Evolutionary conservation across 2,113 vertebrate genomes (phyloP), one percentile per base, ranked within the genome.

Genomic region (Pachypanchax playfairii): DNA sequence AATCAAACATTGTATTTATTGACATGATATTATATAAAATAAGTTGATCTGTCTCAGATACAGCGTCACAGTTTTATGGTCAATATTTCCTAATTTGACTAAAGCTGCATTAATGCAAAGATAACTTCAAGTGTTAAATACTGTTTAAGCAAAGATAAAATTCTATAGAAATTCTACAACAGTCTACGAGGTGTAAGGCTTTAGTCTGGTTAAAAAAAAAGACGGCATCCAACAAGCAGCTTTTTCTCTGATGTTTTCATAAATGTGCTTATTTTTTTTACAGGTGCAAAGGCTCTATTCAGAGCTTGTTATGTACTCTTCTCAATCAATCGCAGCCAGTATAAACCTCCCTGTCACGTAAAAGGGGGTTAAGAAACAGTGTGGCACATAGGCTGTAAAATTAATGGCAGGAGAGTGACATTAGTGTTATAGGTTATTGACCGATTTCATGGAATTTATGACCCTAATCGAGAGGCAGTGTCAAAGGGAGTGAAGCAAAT

Each of bases 371-470:
- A 85, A 79, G 77, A 85, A 83, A 83, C 73, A 86, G 68, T 62
- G 82, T 80, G 85, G 80, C 79, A 63, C 76, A 58, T 60, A 6
- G 74, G 85, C 86, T 75, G 86, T 88, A 85, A 86, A 87, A 82
- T 77, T 73, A 81, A 90, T 82, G 78, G 77, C 79, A 80, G 79
- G 43, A 80, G 79, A 84, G 82, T 85, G 86, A 87, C 85, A 88
- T 90, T 84, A 91, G 83, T 89, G 85, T 88, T 89, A 91, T 88
- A 88, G 88, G 86, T 86, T 91, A 91, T 91, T 91, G 88, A 91
- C 86, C 82, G 79, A 87, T 87, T 86, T 80, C 78, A 51, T 38
- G 69, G 81, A 73, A 90, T 91, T 91, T 90, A 91, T 87, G 87
- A 85, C 75, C 77, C 90, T 90, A 91, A 91, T 91, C 83, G 79